Evolutionary conservation across 2,888 invertebrate genomes (phyloP).

Genomic region (Portevinia maculata): DNA sequence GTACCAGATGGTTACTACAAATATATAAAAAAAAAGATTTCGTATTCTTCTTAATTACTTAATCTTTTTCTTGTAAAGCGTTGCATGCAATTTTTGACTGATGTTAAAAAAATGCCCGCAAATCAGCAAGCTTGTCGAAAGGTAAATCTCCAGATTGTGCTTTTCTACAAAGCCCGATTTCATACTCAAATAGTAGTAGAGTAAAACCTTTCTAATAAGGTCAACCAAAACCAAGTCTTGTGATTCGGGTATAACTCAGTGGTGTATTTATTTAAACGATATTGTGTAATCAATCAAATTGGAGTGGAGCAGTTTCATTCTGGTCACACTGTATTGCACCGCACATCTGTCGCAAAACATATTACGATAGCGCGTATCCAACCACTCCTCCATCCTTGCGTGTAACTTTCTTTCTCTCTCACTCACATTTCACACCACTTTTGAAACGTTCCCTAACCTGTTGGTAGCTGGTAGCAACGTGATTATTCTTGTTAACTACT

Average conservation of each 20-base stretch:
- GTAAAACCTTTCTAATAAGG: too few species aligned
- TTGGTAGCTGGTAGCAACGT: neutral
- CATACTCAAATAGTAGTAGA: too few species aligned
- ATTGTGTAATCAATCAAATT: too few species aligned
- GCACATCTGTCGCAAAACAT: too few species aligned
- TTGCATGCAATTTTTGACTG: neutral
- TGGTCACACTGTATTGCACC: too few species aligned
- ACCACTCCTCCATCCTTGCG: neutral
- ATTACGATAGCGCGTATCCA: neutral
- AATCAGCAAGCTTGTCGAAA: neutral
- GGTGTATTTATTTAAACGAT: too few species aligned
- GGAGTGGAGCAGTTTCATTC: too few species aligned
- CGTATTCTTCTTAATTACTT: neutral
- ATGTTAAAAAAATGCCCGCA: neutral
- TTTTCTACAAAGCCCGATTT: too few species aligned
- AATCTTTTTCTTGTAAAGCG: constrained; percentile 3
- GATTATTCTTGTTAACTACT: too few species aligned
- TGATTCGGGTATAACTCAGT: constrained; percentile 1
- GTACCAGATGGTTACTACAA: constrained; percentile 1
- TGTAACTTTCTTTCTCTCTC: neutral
- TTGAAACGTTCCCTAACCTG: neutral
- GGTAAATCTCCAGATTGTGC: neutral
- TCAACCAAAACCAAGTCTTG: neutral
- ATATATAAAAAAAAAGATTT: neutral
- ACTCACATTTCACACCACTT: too few species aligned